A percentile compares a stretch with the other conserved stretches of the same genome.
Evolutionary conservation across 2,113 vertebrate species (phyloP).

Genomic region (Cottus gobio): DNA sequence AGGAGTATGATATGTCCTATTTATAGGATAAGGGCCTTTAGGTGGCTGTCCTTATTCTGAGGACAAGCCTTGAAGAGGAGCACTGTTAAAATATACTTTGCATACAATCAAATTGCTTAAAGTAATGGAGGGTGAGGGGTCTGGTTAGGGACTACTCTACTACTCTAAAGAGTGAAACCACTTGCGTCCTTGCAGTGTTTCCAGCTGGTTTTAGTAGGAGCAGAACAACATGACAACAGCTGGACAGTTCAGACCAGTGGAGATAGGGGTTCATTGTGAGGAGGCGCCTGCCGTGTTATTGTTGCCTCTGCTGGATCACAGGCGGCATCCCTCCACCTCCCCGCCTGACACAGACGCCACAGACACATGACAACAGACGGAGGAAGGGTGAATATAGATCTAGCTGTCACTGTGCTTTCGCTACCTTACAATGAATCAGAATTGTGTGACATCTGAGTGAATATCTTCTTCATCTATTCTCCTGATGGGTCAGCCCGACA

Average conservation of each 20-base stretch:
- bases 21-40: no score
- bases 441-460: slow-evolving; percentile 8
- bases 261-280: background rate
- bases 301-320: background rate
- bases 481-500: background rate
- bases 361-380: background rate
- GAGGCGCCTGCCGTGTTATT: background rate
- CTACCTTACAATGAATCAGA: background rate
- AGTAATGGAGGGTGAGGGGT: background rate
- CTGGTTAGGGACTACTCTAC: background rate
- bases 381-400: background rate
- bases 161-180: background rate
- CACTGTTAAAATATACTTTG: background rate
- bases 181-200: background rate
- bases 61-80: background rate
- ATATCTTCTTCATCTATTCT: background rate
- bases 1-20: no score
- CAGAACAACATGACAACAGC: background rate
- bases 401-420: background rate
- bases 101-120: background rate
- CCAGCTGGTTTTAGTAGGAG: background rate
- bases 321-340: background rate
- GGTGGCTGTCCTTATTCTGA: no score
- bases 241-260: background rate
- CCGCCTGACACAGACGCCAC: slow-evolving; percentile 1